Evolutionary conservation across 2,797 vertebrate genomes (phyloP), one percentile per base, ranked within the genome.

Genomic region (Cynopterus sphinx): DNA sequence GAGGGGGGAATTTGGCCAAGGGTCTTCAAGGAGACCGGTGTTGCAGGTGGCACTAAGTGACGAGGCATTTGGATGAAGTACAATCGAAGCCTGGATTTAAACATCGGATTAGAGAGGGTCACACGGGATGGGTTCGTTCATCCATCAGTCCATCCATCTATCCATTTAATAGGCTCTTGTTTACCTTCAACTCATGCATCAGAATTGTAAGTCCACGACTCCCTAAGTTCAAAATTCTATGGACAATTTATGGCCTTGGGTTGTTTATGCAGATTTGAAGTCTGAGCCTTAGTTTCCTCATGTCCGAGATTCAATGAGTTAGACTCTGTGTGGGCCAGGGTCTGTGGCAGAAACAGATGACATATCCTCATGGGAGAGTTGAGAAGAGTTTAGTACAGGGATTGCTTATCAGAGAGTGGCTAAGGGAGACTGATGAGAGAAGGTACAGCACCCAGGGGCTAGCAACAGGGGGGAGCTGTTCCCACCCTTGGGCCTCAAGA

Each of bases 1-100:
- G 49, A 46, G 6, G 28, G 19, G 8, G 0, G 15, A 28, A 19
- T n/a, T 46, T 73, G 33, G 31, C 12, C 0, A 1, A 12, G 36
- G 65, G 36, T 26, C 87, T 87, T 53, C 36, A 43, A 11, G 61
- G 61, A 78, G 49, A 31, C 31, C 4, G 19, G 17, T 6, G n/a
- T 43, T 24, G 16, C 0, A 4, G 65, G 28, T 0, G 2, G 26
- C 26, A 7, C 63, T 36, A 5, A 41, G 39, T 3, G 0, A 10
- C 8, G 26, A 3, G 9, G 59, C 49, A 5, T 39, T 31, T 43
- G 46, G 11, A 33, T 59, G 77, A 67, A 67, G 22, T 41, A 9
- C 3, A 10, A 1, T 6, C 12, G 51, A 53, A 77, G 26, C 3
- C 3, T 10, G 28, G 28, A 9, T 39, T 61, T 53, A 59, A 85